Evolutionary conservation across 92 coral and sea anemone species (phyloP), one percentile per base, ranked within the genome.

Genomic region (Siderastrea radians): DNA sequence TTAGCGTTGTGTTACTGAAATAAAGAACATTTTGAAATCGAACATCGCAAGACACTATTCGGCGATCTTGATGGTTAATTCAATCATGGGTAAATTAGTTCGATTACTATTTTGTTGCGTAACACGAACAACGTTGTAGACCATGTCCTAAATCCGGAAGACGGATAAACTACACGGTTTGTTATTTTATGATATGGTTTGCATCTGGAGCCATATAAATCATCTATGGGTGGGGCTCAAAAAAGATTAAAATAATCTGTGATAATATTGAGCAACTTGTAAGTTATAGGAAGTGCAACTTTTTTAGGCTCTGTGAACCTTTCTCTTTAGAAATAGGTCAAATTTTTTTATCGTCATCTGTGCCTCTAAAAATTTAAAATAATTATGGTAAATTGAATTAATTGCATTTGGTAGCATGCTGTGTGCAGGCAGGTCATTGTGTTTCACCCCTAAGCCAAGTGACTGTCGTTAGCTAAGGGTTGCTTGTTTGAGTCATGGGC

Each of bases 181-280:
- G 71, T 64, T 10, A 11, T 3, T 2, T 8, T 69, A 43, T 12
- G 17, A 70, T 47, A 53, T 54, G 7, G 77, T 13, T 76, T 3
- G 19, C 8, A 19, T 43, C 16, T 5, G 81, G 4, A 26, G 55
- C 43, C 19, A 12, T 57, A 49, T 49, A 46, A 10, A 46, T 7
- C 12, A 68, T 15, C 16, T 49, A 48, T 62, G 83, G 71, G 72
- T 63, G 83, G 59, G 83, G 71, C 72, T 63, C 72, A n/a, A 47
- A 49, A 46, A 46, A 9, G 47, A 16, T 45, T 15, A 1, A 75
- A 76, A 44, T 58, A 64, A 49, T 49, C 49, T n/a, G 3, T 46
- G 59, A 55, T 53, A 48, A 76, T 78, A 49, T 78, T 49, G 49
- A 78, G 3, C 60, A 4, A 7, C 55, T 50, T 44, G 58, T 63